Evolutionary conservation across 1,140 invertebrate species (phyloP).

Genomic region (Capitella teleta): DNA sequence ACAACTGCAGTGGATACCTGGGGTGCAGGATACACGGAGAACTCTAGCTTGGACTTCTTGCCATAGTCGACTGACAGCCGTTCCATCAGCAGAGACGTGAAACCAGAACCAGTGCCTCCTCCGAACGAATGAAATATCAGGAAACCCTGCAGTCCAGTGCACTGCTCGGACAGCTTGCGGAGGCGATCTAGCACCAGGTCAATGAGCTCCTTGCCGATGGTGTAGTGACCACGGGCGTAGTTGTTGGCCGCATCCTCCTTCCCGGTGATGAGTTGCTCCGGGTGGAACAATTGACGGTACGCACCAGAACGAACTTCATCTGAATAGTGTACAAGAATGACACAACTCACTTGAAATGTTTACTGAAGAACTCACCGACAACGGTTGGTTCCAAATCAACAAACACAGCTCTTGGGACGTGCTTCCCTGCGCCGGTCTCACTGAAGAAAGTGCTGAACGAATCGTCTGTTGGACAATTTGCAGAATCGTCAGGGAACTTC

Average conservation of each 20-base stretch:
- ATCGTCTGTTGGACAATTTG: too few species aligned
- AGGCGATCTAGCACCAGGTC: conserved; percentile 40
- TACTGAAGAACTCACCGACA: conserved; percentile 60
- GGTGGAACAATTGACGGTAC: conserved; percentile 44
- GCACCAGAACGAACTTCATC: conserved; percentile 38
- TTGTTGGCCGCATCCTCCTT: conserved; percentile 57
- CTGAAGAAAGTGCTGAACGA: conserved; percentile 47
- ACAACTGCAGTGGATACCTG: conserved; percentile 67
- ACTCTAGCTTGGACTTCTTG: conserved; percentile 80
- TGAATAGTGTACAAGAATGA: too few species aligned
- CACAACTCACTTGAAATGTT: too few species aligned
- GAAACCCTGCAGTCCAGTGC: conserved; percentile 75
- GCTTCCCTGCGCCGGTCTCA: conserved; percentile 61
- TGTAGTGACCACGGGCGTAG: conserved; percentile 37
- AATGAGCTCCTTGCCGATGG: conserved; percentile 42
- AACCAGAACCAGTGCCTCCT: conserved; percentile 79
- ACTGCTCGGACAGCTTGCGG: conserved; percentile 58
- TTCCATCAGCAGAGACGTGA: conserved; percentile 81
- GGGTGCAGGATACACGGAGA: conserved; percentile 79
- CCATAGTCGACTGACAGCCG: conserved; percentile 76
- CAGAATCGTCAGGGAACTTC: too few species aligned
- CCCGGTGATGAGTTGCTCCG: conserved; percentile 65
- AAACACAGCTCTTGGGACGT: conserved; percentile 70
- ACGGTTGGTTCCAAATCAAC: conserved; percentile 80
- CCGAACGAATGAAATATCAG: conserved; percentile 84